These are phyloP conservation scores for Diploptera punctata DNA, from an alignment of 2,888 invertebrate species.

Conservation along the genomic window DNA sequence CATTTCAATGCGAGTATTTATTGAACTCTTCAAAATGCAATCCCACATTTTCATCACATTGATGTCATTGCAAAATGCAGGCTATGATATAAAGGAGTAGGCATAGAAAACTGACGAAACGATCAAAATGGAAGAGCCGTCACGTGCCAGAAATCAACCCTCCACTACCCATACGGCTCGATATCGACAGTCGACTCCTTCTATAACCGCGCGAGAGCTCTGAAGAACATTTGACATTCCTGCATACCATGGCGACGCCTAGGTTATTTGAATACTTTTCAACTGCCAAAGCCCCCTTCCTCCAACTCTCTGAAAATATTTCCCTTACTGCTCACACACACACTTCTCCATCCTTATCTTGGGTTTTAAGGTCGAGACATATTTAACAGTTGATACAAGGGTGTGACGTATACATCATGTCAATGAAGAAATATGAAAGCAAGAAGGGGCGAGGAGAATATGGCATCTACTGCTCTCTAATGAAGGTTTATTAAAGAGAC, in stretches of 20 bases:
- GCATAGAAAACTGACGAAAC: constrained; percentile 9
- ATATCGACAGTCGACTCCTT: neutral
- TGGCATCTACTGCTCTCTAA: no score
- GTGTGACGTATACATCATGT: no score
- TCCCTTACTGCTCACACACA: neutral
- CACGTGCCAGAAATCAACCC: neutral
- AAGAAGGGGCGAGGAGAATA: no score
- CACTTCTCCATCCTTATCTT: no score
- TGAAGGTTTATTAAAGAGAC: no score
- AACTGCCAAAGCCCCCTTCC: no score
- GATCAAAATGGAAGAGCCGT: neutral
- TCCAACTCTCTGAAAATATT: constrained; percentile 1
- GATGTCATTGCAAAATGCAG: no score
- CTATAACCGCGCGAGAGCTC: neutral
- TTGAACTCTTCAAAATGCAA: no score
- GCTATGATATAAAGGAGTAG: neutral
- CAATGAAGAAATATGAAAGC: no score
- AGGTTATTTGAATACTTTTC: constrained; percentile 20
- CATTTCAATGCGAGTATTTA: no score
- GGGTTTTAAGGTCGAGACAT: neutral
- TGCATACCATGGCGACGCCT: neutral
- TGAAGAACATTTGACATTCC: constrained; percentile 11
- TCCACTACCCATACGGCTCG: neutral
- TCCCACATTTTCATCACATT: no score
- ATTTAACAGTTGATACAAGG: neutral